Evolutionary conservation across 2,888 invertebrate genomes (phyloP), one percentile per base, ranked within the genome.

Genomic region (Ctena decussata): DNA sequence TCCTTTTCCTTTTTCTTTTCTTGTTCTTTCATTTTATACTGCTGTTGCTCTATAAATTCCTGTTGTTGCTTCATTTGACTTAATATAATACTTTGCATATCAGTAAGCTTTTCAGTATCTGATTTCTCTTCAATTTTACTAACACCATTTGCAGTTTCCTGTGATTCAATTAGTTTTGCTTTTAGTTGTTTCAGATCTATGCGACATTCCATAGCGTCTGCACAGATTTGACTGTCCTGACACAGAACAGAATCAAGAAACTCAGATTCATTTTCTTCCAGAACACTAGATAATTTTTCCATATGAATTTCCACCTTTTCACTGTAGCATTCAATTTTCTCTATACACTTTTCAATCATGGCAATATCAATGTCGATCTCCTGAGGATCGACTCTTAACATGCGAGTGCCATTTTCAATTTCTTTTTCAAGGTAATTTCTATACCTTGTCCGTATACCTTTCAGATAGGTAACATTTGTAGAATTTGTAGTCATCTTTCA

Each of bases 351-450:
- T 2, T 77, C 49, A n/a, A 41, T 39, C n/a, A 24, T 65, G 24
- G 27, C 12, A 46, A 65, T 41, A 12, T 57, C 46, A 35, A 37
- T 39, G 57, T 65, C 41, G 6, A 41, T 41, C 30, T 11, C 65
- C 21, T 0, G 1, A 35, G n/a, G 12, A 30, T 77, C 77, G 24
- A 5, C 6, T 39, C 27, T 37, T 24, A 39, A 6, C 32, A 65
- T 15, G 2, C 24, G 21, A 2, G 2, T 77, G 11, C 39, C 37
- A 8, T 11, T 24, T 30, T 77, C 24, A 30, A 77, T 77, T 60
- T 77, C 77, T 24, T 65, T 60, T 65, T 77, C 65, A 24, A 77
- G 39, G 77, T 24, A 24, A 57, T 65, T 77, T 27, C 60, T 77
- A 18, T 65, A 65, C 30, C 65, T 21, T 41, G 65, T 77, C 32